These are phyloP conservation scores for Lutjanus argentimaculatus DNA, from an alignment of 2,797 vertebrate species.

Conservation along the genomic window DNA sequence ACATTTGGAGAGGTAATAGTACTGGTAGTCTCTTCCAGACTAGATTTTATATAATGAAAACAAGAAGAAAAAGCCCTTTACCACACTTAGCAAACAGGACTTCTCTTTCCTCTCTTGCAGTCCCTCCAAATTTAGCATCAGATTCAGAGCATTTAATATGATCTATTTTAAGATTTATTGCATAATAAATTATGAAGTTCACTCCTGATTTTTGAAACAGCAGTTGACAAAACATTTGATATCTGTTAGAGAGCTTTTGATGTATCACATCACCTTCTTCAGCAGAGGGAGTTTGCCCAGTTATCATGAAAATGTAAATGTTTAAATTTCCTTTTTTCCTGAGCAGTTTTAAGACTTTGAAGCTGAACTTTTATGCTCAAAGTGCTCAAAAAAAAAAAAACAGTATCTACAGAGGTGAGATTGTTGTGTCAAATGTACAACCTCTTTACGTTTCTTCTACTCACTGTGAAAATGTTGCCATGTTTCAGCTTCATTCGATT, in stretches of 20 bases:
- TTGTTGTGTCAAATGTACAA: background rate
- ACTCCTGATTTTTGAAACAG: background rate
- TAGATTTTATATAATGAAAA: background rate
- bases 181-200: background rate
- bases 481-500: slow-evolving; percentile 90
- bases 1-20: background rate
- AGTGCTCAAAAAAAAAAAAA: no score
- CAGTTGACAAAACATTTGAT: slow-evolving; percentile 5
- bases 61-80: background rate
- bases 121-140: background rate
- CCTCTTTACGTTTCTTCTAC: slow-evolving; percentile 32
- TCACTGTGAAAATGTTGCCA: slow-evolving; percentile 92
- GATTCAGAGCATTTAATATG: background rate
- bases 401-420: background rate
- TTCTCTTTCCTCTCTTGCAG: background rate
- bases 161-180: background rate
- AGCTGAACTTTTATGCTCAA: background rate
- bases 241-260: background rate
- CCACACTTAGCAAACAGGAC: background rate
- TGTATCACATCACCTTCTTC: background rate
- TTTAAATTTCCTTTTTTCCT: background rate
- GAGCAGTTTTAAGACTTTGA: background rate
- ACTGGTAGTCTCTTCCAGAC: background rate
- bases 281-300: background rate
- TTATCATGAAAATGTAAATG: background rate